Base-by-base conservation (phyloP, 2,888 invertebrate genomes). In the Acheta domesticus region DNA sequence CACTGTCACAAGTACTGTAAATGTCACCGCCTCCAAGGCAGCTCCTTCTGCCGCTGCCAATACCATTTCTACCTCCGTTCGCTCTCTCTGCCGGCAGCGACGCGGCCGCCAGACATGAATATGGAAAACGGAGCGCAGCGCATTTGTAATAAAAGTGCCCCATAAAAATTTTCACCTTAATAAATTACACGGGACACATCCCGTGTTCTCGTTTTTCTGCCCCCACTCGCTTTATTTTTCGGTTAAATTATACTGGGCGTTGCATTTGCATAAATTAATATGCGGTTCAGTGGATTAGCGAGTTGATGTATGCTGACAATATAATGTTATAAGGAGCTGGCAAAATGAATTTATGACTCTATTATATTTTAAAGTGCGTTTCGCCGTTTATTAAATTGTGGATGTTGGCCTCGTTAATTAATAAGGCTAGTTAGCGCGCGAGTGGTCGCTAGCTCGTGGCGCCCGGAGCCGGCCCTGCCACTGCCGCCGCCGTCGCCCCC, bases 111-210 rank as follows among this genome's bases (percentile, higher is more conserved):
- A n/a, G n/a, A 62, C 62, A 62, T 62, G 62, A 62, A 62, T 62
- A 62, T 62, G 62, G 62, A 62, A 62, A 62, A 62, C 62, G 62
- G n/a, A n/a, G 62, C 62, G 62, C 62, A 62, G n/a, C 62, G 62
- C 62, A 62, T 62, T 62, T 62, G 62, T 62, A 14, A 62, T 62
- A 62, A 62, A 62, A 62, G n/a, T 62, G 62, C 62, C 62, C n/a
- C 62, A 62, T 62, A 62, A 62, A 62, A 62, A 62, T 62, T 62
- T 62, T 62, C 62, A 62, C 62, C 16, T 14, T 62, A 62, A 62
- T 62, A 62, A 62, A 62, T 62, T 62, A 62, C 62, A 19, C 8
- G 62, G n/a, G 62, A 62, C 62, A 62, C 62, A 62, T 62, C 62
- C 62, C n/a, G n/a, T 62, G 62, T 62, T 62, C 62, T 62, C 62